Evolutionary conservation across 2,797 vertebrate genomes (phyloP).

Genomic region (Falco biarmicus): DNA sequence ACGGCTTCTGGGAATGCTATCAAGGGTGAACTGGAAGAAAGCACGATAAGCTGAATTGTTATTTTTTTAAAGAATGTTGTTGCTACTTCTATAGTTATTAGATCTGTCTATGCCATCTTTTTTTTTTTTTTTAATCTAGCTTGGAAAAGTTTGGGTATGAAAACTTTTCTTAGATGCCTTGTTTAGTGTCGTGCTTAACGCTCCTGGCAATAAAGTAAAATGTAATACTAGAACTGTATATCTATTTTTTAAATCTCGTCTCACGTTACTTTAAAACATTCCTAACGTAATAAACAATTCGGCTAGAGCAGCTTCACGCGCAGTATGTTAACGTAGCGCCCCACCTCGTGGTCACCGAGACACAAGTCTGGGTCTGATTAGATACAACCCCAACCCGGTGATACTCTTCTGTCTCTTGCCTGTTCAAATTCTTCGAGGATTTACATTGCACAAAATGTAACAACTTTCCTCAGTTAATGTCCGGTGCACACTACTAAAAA

Average conservation of each 20-base stretch:
- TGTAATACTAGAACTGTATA: fast-evolving
- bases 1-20: constrained; percentile 89
- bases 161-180: background rate
- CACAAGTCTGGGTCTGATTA: background rate
- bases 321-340: background rate
- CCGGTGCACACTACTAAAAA: fast-evolving
- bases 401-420: background rate
- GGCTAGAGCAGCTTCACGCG: background rate
- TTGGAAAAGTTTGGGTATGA: background rate
- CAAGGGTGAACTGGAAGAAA: constrained; percentile 84
- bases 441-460: fast-evolving
- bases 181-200: background rate
- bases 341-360: constrained; percentile 65
- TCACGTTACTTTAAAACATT: background rate
- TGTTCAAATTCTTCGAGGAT: background rate
- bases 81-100: background rate
- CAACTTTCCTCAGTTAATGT: fast-evolving
- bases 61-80: background rate
- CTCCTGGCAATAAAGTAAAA: background rate
- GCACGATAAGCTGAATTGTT: background rate
- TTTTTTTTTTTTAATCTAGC: background rate
- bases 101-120: background rate
- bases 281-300: background rate
- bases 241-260: background rate
- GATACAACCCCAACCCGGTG: background rate